These are phyloP conservation scores for Nesogale talazaci DNA, from an alignment of 2,113 vertebrate genomes.

Conservation along the genomic window DNA sequence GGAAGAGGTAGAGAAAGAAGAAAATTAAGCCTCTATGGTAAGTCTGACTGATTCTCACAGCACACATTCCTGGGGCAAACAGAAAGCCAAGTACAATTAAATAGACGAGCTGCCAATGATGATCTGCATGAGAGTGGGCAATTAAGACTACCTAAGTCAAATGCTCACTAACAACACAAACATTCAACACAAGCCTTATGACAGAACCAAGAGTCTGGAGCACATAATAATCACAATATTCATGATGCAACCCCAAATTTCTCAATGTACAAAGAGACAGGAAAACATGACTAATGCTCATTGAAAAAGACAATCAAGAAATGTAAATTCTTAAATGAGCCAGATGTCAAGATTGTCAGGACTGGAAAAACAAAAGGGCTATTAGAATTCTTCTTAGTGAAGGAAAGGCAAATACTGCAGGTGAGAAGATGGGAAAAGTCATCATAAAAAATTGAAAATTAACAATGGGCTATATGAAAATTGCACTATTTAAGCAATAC, in stretches of 20 bases:
- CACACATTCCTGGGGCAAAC: not conserved
- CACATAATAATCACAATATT: not conserved
- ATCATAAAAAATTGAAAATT: not conserved
- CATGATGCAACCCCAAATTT: not conserved
- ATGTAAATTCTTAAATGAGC: not conserved
- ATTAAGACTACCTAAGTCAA: not conserved
- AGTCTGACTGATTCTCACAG: not conserved
- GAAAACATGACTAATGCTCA: not conserved
- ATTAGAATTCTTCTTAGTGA: not conserved
- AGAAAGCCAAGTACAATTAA: not conserved
- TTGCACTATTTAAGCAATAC: not conserved
- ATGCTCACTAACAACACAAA: not conserved
- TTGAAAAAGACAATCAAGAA: not conserved
- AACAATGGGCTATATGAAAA: not conserved
- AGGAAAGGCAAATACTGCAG: not conserved
- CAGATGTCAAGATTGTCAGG: not conserved
- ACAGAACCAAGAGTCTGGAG: not conserved
- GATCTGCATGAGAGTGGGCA: not conserved
- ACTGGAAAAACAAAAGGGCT: not conserved
- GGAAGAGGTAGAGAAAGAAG: not conserved
- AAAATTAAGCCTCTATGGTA: not conserved
- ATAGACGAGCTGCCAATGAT: not conserved
- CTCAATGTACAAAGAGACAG: not conserved
- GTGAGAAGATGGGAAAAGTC: not conserved
- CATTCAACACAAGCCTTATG: not conserved